These are phyloP conservation scores for Agelaius phoeniceus DNA, from an alignment of 2,113 vertebrate species.

Conservation along the genomic window DNA sequence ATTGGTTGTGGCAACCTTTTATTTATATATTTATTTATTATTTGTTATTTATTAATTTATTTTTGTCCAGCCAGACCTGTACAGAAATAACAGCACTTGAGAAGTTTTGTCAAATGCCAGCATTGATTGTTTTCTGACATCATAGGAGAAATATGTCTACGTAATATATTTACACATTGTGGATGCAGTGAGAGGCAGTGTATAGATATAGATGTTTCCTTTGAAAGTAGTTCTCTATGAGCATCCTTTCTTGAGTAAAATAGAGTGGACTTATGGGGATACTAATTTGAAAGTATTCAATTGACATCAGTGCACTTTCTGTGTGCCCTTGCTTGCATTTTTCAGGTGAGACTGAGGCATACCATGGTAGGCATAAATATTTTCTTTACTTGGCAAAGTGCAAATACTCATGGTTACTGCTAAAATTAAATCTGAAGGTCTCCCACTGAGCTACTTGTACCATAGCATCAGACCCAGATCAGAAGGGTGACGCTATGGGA, in stretches of 20 bases:
- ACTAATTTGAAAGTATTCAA: background rate
- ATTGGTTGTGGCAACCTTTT: background rate
- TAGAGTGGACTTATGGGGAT: background rate
- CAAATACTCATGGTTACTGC: background rate
- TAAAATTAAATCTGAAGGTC: background rate
- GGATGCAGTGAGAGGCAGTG: background rate
- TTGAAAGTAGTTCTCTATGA: background rate
- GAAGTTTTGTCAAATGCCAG: background rate
- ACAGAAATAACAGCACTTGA: background rate
- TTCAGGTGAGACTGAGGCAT: background rate
- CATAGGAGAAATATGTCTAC: background rate
- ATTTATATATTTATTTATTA: background rate
- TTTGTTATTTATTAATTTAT: background rate
- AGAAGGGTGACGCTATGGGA: background rate
- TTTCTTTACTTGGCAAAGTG: background rate
- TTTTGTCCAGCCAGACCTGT: background rate
- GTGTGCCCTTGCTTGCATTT: background rate
- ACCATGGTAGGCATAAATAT: background rate
- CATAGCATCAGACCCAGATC: accelerated
- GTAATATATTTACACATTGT: background rate
- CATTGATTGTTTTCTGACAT: background rate
- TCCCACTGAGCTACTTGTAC: background rate
- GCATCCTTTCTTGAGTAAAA: background rate
- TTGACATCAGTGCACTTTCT: background rate
- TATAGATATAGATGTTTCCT: accelerated